Conservation (phyloP, 2,888 invertebrate genomes). For the Amphimallon solstitiale region DNA sequence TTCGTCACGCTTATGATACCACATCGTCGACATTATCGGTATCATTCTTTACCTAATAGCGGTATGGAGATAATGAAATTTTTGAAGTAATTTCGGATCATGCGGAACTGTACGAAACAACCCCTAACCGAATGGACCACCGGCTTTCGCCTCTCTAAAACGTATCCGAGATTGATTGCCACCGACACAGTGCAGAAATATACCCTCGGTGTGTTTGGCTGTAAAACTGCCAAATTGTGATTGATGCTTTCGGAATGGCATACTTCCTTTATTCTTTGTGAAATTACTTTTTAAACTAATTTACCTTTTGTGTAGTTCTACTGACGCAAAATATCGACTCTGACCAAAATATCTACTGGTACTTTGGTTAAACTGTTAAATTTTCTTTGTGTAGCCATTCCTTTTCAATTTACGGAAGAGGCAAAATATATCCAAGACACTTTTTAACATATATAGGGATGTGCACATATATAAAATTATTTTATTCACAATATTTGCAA, state of each 20-base stretch:
- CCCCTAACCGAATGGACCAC: conserved; percentile 33
- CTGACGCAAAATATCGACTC: conserved; percentile 11
- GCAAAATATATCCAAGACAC: neutral
- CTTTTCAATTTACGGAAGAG: neutral
- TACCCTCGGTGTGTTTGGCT: conserved; percentile 39
- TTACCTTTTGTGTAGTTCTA: conserved; percentile 36
- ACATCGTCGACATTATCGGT: conserved; percentile 43
- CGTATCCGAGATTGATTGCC: conserved; percentile 47
- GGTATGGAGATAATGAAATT: conserved; percentile 46
- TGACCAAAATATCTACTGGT: neutral
- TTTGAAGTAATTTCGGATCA: conserved; percentile 49
- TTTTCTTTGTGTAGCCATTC: neutral
- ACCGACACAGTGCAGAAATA: conserved; percentile 43
- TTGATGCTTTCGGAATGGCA: conserved; percentile 45
- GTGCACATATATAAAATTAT: neutral
- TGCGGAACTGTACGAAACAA: conserved; percentile 45
- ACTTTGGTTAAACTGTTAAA: conserved; percentile 3
- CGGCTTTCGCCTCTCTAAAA: conserved; percentile 36
- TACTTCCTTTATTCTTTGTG: conserved; percentile 38
- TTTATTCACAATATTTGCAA: too few relatives aligned
- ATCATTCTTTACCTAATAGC: conserved; percentile 46
- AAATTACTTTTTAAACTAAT: conserved; percentile 43
- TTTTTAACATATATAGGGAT: neutral
- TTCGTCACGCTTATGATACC: conserved; percentile 46
- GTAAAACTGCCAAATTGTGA: conserved; percentile 48